These are phyloP conservation scores for Pachymerium ferrugineum DNA, from an alignment of 2,888 invertebrate species.

Conservation along the genomic window DNA sequence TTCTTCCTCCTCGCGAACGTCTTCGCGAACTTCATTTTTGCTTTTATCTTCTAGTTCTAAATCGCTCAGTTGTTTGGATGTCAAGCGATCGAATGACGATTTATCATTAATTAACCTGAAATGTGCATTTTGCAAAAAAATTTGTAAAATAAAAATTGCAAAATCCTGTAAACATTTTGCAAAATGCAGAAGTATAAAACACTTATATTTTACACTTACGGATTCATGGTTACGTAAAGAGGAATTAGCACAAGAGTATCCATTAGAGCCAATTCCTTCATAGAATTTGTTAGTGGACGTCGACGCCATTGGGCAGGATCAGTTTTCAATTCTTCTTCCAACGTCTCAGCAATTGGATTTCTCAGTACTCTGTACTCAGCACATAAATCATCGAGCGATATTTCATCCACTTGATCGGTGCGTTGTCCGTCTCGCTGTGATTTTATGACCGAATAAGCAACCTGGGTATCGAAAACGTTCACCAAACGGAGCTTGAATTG, in stretches of 20 bases:
- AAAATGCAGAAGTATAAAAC: too few relatives aligned
- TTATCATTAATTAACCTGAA: not conserved
- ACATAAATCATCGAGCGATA: constrained; percentile 7
- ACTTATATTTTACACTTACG: constrained; percentile 21
- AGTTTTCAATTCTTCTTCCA: not conserved
- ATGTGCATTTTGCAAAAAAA: not conserved
- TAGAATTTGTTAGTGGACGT: not conserved
- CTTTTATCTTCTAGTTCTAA: not conserved
- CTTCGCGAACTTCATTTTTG: not conserved
- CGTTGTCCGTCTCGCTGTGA: constrained; percentile 29
- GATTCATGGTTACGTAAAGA: constrained; percentile 13
- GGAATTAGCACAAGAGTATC: constrained; percentile 28
- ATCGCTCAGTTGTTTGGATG: not conserved
- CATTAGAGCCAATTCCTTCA: constrained; percentile 19
- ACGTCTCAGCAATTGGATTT: not conserved
- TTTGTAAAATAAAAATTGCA: not conserved
- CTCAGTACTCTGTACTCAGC: constrained; percentile 10
- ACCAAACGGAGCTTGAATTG: constrained; percentile 9
- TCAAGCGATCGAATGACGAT: not conserved
- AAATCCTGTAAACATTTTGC: too few relatives aligned
- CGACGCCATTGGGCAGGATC: constrained; percentile 1
- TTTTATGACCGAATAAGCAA: constrained; percentile 18
- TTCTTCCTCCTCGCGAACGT: not conserved
- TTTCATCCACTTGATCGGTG: not conserved
- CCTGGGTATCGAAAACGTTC: constrained; percentile 12